Evolutionary conservation across 2,113 vertebrate genomes (phyloP), one percentile per base, ranked within the genome.

Genomic region (Meleagris gallopavo): DNA sequence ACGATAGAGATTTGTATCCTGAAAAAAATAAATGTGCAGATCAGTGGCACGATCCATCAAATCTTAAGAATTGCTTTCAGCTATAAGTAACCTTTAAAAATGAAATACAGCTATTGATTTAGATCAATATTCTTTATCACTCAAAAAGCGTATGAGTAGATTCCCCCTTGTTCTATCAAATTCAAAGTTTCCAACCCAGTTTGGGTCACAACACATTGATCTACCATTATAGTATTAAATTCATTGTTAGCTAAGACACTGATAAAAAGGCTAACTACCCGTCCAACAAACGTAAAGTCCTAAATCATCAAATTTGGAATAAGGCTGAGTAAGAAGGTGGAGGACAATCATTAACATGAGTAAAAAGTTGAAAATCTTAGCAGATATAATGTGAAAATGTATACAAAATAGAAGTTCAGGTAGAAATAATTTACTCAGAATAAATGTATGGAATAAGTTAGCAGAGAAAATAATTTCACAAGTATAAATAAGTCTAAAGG

Each of bases 31-130:
- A 57, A 8, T 50, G 27, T 8, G 8, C n/a, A 15, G 24, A 32
- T 27, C 50, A 12, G 36, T 76, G 78, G 55, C 0, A 1, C 16
- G 54, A 34, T 89, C 74, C 22, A 5, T 46, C 65, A 73, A 74
- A 48, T 55, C 61, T 77, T 36, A 10, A 89, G 43, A 7, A 27
- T 54, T 87, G 10, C 74, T 81, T 78, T 61, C n/a, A 82, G 66
- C 20, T 66, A 32, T 29, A 62, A 27, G n/a, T 73, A 79, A 95
- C 75, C 81, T 93, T 94, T 94, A 52, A 54, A 94, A 94, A 95
- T 76, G n/a, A 93, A 90, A 94, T 84, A 50, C 79, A n/a, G 22
- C 7, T 72, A 11, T 83, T 69, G 66, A 12, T 74, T 84, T 66
- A 90, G 84, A 93, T 82, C 48, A 34, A 41, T 85, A 62, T 18